Percentiles rank a stretch among this genome's conserved stretches.
Conservation (phyloP, 2,888 invertebrate genomes). For the Callyntrura guangdongensis region DNA sequence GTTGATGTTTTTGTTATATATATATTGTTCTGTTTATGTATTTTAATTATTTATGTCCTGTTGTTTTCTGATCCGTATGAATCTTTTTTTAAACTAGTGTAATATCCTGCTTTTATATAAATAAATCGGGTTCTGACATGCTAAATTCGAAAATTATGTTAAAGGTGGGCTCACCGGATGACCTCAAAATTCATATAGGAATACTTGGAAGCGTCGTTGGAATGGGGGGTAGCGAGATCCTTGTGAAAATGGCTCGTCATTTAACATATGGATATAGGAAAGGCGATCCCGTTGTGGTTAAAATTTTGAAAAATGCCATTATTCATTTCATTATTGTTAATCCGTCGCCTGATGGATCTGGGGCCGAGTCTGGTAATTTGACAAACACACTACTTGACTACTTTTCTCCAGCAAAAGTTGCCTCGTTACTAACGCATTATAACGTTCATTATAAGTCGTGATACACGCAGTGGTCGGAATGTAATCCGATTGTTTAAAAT, state of each 20-base stretch:
- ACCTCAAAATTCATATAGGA: slow-evolving; percentile 93
- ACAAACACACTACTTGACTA: neutral
- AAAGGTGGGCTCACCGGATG: slow-evolving; percentile 92
- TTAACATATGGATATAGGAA: slow-evolving; percentile 90
- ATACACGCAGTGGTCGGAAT: too few relatives aligned
- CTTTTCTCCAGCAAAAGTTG: neutral
- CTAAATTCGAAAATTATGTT: slow-evolving; percentile 75
- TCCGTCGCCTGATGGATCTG: slow-evolving; percentile 38
- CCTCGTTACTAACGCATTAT: neutral
- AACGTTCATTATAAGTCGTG: too few relatives aligned
- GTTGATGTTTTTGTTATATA: neutral
- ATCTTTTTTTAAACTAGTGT: neutral
- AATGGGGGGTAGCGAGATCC: slow-evolving; percentile 94
- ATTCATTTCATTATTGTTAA: slow-evolving; percentile 88
- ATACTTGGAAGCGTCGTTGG: slow-evolving; percentile 95
- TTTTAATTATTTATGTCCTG: neutral
- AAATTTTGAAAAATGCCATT: slow-evolving; percentile 90
- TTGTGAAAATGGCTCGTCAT: slow-evolving; percentile 93
- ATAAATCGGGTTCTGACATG: neutral
- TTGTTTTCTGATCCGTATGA: too few relatives aligned
- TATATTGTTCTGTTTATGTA: slow-evolving; percentile 22
- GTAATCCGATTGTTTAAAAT: neutral
- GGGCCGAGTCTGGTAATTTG: slow-evolving; percentile 58
- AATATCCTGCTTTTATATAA: slow-evolving; percentile 17
- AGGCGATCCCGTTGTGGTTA: slow-evolving; percentile 89